Percentiles rank a stretch among this genome's conserved stretches.
Evolutionary conservation across 35 echinoderm and acorn worm species (phyloP).

Genomic region (Acanthaster planci): DNA sequence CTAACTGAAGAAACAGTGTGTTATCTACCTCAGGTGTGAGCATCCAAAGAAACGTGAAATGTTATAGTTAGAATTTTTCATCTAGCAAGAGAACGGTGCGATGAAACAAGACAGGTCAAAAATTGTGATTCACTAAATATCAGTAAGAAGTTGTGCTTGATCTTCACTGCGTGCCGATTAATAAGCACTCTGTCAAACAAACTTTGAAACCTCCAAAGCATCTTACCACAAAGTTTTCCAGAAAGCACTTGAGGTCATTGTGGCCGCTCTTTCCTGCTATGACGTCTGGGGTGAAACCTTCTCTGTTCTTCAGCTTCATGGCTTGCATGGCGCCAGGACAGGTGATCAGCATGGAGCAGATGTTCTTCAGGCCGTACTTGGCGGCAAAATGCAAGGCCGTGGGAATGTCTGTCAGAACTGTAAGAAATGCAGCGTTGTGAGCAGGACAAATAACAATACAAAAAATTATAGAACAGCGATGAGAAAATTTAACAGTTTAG

Average conservation of each 20-base stretch:
- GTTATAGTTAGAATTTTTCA: too few relatives aligned
- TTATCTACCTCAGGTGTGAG: not conserved
- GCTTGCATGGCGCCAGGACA: conserved; percentile 73
- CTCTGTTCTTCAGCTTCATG: conserved; percentile 54
- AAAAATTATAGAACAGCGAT: too few relatives aligned
- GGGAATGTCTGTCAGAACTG: conserved; percentile 29
- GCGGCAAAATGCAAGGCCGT: conserved; percentile 86
- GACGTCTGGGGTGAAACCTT: conserved; percentile 47
- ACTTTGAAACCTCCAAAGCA: not conserved
- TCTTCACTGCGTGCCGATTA: too few relatives aligned
- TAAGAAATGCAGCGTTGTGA: too few relatives aligned
- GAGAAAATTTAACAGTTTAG: too few relatives aligned
- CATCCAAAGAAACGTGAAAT: too few relatives aligned
- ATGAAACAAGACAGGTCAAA: too few relatives aligned
- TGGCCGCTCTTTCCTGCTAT: conserved; percentile 61
- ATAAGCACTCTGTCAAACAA: not conserved
- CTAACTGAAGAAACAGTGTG: not conserved
- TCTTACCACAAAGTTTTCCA: conserved; percentile 41
- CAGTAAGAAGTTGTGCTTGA: too few relatives aligned
- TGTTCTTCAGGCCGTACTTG: conserved; percentile 63
- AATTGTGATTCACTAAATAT: too few relatives aligned
- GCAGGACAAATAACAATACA: too few relatives aligned
- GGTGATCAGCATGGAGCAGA: conserved; percentile 45
- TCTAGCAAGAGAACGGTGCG: too few relatives aligned
- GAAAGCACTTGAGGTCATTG: conserved; percentile 44